These are phyloP conservation scores for Porites lobata DNA, from an alignment of 92 coral and sea anemone species.

Conservation along the genomic window DNA sequence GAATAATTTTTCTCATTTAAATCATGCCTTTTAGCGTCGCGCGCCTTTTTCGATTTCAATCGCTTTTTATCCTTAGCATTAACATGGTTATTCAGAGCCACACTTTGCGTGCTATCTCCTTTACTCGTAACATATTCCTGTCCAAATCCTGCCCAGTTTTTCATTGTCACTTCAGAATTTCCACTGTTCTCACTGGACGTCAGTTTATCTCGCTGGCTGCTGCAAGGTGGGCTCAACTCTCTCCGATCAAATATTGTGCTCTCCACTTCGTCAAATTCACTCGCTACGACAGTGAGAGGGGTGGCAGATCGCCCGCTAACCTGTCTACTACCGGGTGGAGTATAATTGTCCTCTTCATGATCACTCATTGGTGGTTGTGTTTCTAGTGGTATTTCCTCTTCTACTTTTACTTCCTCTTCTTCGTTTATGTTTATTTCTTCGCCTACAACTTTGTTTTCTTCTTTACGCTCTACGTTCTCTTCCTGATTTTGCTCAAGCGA, in stretches of 20 bases:
- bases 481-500: background rate
- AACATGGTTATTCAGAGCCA: background rate
- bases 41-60: slow-evolving; percentile 40
- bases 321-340: slow-evolving; percentile 63
- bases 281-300: slow-evolving; percentile 68
- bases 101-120: background rate
- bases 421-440: background rate
- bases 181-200: slow-evolving; percentile 42
- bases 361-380: slow-evolving; percentile 5
- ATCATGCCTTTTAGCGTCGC: slow-evolving; percentile 28
- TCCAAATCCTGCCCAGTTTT: slow-evolving; percentile 56
- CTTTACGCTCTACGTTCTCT: slow-evolving; percentile 17
- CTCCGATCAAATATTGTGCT: slow-evolving; percentile 71
- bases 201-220: slow-evolving; percentile 22
- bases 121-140: slow-evolving; percentile 30
- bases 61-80: slow-evolving; percentile 14
- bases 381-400: background rate
- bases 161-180: slow-evolving; percentile 56
- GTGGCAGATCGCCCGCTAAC: slow-evolving; percentile 89
- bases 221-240: slow-evolving; percentile 29
- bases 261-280: slow-evolving; percentile 77
- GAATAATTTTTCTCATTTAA: background rate
- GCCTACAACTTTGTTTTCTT: background rate
- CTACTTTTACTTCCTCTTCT: background rate
- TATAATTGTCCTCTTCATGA: slow-evolving; percentile 1